Evolutionary conservation across 2,888 invertebrate species (phyloP), one percentile per base, ranked within the genome.

Genomic region (Ormia ochracea): DNA sequence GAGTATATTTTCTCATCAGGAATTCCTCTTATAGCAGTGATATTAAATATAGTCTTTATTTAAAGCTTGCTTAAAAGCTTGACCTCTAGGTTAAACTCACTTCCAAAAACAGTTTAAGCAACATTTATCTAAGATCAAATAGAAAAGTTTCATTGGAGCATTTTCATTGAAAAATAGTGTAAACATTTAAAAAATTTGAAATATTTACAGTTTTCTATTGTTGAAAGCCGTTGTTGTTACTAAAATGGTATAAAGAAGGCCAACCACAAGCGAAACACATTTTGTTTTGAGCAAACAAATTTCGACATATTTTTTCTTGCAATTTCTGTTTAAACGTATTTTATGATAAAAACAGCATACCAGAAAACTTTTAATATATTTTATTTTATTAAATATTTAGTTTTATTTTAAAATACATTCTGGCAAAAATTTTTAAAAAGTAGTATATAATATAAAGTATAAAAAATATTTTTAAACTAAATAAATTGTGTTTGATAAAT

Each of bases 191-290:
- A 41, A 41, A 12, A 21, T 28, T 41, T 4, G 4, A 28, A 38
- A 59, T 41, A 6, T 50, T 14, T 28, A 4, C 9, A 50, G 12
- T 45, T 45, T 41, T 41, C 17, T 38, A 52, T 66, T 66, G 19
- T 68, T 45, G 33, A 4, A 28, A 21, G 31, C 9, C 17, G 23
- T 48, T 48, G 3, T 48, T 23, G 26, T 58, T 12, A 50, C 50
- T 38, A 41, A 43, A 72, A 72, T 41, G 21, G 41, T 1, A 36
- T 28, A 28, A n/a, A 4, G 50, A 72, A 72, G 59, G 70, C 31
- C 61, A 61, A 52, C 17, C 26, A 52, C 70, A 72, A 52, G 38
- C 12, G 6, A 41, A 59, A 52, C 41, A 14, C 9, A 7, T 28
- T 50, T 50, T 28, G n/a, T n/a, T n/a, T n/a, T n/a, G n/a, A n/a